A percentile compares a stretch with the other conserved stretches of the same genome.
Evolutionary conservation across 2,797 vertebrate species (phyloP).

Genomic region (Gymnocypris eckloni): DNA sequence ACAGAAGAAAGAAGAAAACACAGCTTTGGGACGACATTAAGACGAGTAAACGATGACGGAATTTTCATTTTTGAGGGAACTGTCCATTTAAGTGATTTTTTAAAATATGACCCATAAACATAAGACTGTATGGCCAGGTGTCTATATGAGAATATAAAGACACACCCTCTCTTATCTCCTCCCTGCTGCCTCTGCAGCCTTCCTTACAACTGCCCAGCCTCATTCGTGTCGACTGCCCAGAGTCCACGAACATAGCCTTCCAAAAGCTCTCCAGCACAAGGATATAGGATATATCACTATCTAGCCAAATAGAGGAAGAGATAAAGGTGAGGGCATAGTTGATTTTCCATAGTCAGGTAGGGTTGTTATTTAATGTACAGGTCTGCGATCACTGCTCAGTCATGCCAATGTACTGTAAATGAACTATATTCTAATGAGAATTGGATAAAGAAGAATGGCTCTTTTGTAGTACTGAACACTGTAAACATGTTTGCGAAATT

Average conservation of each 20-base stretch:
- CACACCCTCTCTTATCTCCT: constrained; percentile 69
- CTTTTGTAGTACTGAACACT: neutral
- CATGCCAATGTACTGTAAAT: neutral
- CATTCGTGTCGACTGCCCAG: constrained; percentile 82
- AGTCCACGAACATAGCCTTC: constrained; percentile 73
- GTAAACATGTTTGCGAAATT: neutral
- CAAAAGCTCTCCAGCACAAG: constrained; percentile 23
- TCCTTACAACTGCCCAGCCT: constrained; percentile 62
- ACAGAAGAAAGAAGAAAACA: neutral
- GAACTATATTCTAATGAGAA: neutral
- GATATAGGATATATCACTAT: constrained; percentile 12
- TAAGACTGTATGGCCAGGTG: constrained; percentile 41
- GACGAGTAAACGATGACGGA: neutral
- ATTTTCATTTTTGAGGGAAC: neutral
- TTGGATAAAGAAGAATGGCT: neutral
- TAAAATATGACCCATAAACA: neutral
- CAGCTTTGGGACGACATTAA: neutral
- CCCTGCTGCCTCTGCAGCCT: constrained; percentile 59
- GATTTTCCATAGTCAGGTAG: constrained; percentile 1
- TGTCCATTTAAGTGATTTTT: neutral
- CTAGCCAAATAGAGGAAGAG: constrained; percentile 5
- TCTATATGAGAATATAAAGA: constrained; percentile 57
- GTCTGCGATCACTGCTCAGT: constrained; percentile 33
- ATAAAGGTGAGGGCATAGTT: constrained; percentile 34
- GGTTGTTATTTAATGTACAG: constrained; percentile 12